phyloP scores from a whole-genome alignment of 2,888 invertebrate species.

The Tachystola acroxantha region DNA sequence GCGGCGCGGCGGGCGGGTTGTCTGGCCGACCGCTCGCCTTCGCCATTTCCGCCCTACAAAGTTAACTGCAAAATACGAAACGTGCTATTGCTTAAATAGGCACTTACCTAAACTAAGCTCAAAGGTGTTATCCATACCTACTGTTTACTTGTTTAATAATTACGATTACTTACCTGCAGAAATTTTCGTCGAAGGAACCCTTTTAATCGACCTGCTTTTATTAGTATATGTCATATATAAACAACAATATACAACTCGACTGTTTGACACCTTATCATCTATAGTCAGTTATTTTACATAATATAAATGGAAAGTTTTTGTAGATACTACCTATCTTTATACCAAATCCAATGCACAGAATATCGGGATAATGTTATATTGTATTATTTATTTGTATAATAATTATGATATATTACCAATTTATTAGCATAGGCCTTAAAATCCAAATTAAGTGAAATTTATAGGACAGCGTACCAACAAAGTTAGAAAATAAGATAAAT shows the following conservation, averaged over 20 bases:
- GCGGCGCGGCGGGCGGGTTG: not conserved
- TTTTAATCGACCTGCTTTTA: slow-evolving; percentile 16
- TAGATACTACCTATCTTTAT: no score
- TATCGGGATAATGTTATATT: no score
- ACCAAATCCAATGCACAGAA: no score
- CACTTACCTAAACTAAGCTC: slow-evolving; percentile 53
- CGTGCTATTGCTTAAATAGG: slow-evolving; percentile 69
- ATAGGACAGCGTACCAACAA: slow-evolving; percentile 2
- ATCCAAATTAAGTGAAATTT: no score
- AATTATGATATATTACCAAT: no score
- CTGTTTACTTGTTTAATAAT: slow-evolving; percentile 62
- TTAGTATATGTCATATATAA: not conserved
- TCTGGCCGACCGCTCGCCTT: slow-evolving; percentile 8
- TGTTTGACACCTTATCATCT: no score
- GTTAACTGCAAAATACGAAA: slow-evolving; percentile 58
- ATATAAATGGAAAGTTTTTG: no score
- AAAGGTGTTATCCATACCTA: slow-evolving; percentile 41
- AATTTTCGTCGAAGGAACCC: slow-evolving; percentile 30
- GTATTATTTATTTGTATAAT: no score
- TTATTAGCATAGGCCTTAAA: slow-evolving; percentile 2
- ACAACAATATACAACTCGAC: no score
- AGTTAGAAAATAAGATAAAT: slow-evolving; percentile 10
- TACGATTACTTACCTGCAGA: slow-evolving; percentile 47
- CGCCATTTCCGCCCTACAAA: slow-evolving; percentile 21
- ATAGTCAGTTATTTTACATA: no score